phyloP scores from a whole-genome alignment of 2,113 vertebrate genomes.

The Trogon surrucura region DNA sequence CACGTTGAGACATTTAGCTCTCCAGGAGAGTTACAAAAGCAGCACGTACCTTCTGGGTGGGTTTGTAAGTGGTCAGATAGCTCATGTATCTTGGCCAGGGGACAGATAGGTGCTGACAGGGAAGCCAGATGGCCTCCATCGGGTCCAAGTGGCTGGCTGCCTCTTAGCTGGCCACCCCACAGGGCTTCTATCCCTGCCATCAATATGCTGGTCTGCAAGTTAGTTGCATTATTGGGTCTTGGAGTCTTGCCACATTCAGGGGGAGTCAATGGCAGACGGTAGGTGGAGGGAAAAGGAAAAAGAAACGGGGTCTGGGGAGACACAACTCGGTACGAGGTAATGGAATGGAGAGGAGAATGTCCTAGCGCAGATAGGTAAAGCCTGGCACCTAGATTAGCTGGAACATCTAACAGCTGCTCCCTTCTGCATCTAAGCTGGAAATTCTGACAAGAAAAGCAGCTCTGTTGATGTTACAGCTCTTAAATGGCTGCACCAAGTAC shows the following conservation, averaged over 20 bases:
- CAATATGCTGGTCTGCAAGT: neutral
- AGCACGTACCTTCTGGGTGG: neutral
- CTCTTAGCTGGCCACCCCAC: neutral
- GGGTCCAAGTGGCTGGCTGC: neutral
- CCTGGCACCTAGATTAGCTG: neutral
- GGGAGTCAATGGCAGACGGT: neutral
- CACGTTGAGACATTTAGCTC: neutral
- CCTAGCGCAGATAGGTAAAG: neutral
- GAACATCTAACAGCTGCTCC: neutral
- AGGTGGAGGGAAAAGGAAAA: fast-evolving
- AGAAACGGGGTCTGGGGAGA: neutral
- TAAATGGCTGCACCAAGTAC: neutral
- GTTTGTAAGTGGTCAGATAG: neutral
- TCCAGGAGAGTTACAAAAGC: neutral
- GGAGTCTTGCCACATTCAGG: neutral
- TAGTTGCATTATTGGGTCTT: neutral
- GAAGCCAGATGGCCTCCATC: constrained; percentile 8
- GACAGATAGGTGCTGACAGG: neutral
- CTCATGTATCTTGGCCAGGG: neutral
- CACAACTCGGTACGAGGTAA: neutral
- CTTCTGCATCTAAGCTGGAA: neutral
- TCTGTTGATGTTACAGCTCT: neutral
- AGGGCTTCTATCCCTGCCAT: neutral
- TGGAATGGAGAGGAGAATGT: neutral
- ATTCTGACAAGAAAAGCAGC: neutral